Base-by-base conservation (phyloP, 2,797 vertebrate species). In the Cygnus olor region DNA sequence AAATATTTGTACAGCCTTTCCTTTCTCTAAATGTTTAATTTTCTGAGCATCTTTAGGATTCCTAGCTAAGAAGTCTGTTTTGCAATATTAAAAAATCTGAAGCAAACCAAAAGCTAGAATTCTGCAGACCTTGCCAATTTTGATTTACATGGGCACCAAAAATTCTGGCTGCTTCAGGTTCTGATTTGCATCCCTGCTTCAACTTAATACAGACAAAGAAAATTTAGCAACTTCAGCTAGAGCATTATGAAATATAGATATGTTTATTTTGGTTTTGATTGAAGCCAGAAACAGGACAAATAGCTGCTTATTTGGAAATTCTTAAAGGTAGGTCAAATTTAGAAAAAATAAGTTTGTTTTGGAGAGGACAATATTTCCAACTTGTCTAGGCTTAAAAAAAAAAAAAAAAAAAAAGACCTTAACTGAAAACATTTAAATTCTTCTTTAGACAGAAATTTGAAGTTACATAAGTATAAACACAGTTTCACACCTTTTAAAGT, bases 1-100 rank as follows among this genome's bases (percentile, higher is more conserved):
- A 98, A 97, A 97, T 96, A 97, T 96, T 98, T 98, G 88, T 87
- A 85, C 76, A 95, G 92, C 83, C 81, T 95, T 94, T 85, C 40
- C 88, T 96, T 96, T 97, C 91, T 95, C 63, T 87, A 96, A 97
- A 91, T 92, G 92, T 96, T 98, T 97, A 95, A 81, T 94, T 96
- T 77, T 61, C 85, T 66, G 79, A 95, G 73, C 84, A 96, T 93
- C 96, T 97, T 95, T 97, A 92, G 80, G 89, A 93, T 92, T 93
- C 87, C 88, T 95, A 86, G 87, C 92, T 94, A 94, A 96, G 85
- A 93, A 95, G 93, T 80, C 70, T 96, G 78, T 96, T 97, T 89
- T 90, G 88, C 40, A 89, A 74, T 47, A 74, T 58, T 73, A 36
- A 38, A 61, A 64, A 51, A 64, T 68, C 88, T 95, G 93, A 83